Conservation (phyloP, 2,113 vertebrate species). For the Xiphophorus maculatus region DNA sequence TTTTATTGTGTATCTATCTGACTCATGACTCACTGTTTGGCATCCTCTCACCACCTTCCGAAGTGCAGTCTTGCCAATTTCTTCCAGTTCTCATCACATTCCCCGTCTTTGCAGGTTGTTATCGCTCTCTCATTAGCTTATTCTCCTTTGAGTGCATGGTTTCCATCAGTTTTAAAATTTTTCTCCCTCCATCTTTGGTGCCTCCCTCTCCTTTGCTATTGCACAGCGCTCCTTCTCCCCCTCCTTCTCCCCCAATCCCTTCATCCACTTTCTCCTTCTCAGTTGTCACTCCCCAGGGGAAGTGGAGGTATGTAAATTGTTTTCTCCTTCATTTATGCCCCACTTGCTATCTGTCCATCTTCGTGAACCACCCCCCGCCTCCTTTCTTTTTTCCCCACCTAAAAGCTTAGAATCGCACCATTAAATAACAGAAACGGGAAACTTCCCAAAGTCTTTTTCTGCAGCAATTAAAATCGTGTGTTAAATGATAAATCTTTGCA, state of each 20-base stretch:
- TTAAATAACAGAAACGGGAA: background rate
- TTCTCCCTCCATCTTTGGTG: slow-evolving; percentile 15
- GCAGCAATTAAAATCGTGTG: background rate
- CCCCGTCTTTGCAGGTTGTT: slow-evolving; percentile 18
- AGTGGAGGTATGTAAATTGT: slow-evolving; percentile 69
- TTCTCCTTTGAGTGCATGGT: slow-evolving; percentile 10
- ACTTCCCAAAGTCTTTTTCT: background rate
- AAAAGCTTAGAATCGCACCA: background rate
- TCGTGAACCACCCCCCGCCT: slow-evolving; percentile 37
- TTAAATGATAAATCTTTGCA: background rate
- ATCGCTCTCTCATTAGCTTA: slow-evolving; percentile 50
- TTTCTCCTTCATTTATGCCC: slow-evolving; percentile 48
- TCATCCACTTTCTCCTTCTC: slow-evolving; percentile 12
- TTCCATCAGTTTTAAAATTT: slow-evolving; percentile 16
- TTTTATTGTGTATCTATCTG: slow-evolving; percentile 39
- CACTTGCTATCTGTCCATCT: slow-evolving; percentile 53
- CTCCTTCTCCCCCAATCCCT: background rate
- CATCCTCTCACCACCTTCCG: slow-evolving; percentile 59
- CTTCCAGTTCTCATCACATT: slow-evolving; percentile 34
- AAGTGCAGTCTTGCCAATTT: slow-evolving; percentile 59
- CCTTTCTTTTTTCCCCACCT: background rate
- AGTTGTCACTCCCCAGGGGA: slow-evolving; percentile 35
- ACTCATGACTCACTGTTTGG: slow-evolving; percentile 50
- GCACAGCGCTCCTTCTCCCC: background rate
- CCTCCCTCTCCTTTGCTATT: slow-evolving; percentile 20